Conservation (phyloP, 2,888 invertebrate species). For the Mimas tiliae region DNA sequence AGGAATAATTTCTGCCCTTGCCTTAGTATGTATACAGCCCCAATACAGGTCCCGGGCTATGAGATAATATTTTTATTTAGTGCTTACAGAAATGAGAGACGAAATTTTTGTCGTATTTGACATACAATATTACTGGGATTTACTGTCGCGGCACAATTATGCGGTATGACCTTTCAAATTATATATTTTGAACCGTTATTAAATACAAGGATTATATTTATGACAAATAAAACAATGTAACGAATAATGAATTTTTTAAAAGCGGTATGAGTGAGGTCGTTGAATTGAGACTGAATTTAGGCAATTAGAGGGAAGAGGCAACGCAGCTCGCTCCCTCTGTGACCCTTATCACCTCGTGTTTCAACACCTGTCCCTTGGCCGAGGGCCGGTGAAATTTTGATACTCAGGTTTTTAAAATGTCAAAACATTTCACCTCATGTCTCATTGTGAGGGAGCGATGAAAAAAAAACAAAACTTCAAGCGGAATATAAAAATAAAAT, state of each 20-base stretch:
- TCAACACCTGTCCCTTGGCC: conserved; percentile 58
- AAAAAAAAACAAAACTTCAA: not conserved
- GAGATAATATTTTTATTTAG: too few relatives aligned
- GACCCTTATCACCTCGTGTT: conserved; percentile 61
- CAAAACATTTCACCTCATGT: conserved; percentile 51
- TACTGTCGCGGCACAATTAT: not conserved
- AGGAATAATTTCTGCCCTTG: too few relatives aligned
- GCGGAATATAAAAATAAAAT: not conserved
- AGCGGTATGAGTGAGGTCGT: conserved; percentile 15
- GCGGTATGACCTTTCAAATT: not conserved
- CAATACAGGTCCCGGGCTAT: too few relatives aligned
- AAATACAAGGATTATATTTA: not conserved
- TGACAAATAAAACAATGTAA: not conserved
- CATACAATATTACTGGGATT: not conserved
- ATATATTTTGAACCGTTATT: not conserved
- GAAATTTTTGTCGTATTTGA: not conserved
- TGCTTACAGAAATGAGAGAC: too few relatives aligned
- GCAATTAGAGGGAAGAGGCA: conserved; percentile 54
- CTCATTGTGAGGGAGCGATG: not conserved
- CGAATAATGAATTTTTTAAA: conserved; percentile 17
- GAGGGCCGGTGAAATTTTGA: conserved; percentile 48
- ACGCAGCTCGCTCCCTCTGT: conserved; percentile 39
- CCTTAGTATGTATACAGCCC: too few relatives aligned
- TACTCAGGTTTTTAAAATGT: conserved; percentile 53
- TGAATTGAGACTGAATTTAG: conserved; percentile 42